phyloP scores from a whole-genome alignment of 2,113 vertebrate genomes.

The Dasyornis broadbenti region DNA sequence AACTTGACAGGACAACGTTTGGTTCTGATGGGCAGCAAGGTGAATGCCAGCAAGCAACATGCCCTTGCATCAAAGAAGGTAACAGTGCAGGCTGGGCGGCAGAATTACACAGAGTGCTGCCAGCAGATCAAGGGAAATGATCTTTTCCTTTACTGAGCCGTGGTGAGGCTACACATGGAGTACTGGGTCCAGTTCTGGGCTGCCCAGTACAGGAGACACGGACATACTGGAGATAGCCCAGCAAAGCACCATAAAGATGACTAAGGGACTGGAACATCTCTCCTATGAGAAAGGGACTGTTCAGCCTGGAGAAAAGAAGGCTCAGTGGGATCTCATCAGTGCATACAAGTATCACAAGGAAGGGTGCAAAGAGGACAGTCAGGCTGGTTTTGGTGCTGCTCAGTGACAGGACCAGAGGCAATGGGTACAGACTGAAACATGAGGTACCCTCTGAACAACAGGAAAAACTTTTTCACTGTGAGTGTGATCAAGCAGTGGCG shows the following conservation, averaged over 20 bases:
- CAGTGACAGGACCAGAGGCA: neutral
- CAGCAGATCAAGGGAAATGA: neutral
- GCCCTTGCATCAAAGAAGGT: neutral
- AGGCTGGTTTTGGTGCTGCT: neutral
- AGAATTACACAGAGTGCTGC: neutral
- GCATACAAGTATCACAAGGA: neutral
- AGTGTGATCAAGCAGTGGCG: neutral
- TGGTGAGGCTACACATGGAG: neutral
- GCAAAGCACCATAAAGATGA: neutral
- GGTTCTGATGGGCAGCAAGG: neutral
- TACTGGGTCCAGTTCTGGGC: neutral
- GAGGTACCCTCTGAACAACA: neutral
- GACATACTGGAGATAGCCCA: neutral
- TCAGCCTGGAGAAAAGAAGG: neutral
- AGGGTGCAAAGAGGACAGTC: neutral
- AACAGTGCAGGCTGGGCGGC: neutral
- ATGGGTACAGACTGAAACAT: neutral
- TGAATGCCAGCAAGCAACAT: neutral
- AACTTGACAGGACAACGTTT: neutral
- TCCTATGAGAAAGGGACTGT: neutral
- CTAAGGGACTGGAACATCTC: neutral
- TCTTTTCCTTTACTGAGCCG: neutral
- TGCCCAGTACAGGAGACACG: neutral
- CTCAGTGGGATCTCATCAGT: neutral
- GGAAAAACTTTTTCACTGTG: neutral